Percentiles rank a stretch among this genome's conserved stretches.
These are phyloP conservation scores for Engraulis encrasicolus DNA, from an alignment of 2,113 vertebrate genomes.

Conservation along the genomic window DNA sequence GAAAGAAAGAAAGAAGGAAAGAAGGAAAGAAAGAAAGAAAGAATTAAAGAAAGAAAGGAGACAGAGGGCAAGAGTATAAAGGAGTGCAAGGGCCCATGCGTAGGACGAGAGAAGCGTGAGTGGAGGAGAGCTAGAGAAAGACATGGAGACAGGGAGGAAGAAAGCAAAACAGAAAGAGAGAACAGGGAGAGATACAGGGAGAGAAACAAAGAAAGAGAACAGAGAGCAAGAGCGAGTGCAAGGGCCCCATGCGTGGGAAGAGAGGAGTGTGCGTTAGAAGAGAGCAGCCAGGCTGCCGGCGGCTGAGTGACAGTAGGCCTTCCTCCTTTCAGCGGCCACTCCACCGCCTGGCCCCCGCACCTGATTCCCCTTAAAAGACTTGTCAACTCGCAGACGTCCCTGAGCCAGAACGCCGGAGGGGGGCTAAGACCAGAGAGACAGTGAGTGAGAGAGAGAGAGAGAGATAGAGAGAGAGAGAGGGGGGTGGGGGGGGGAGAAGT, in stretches of 20 bases:
- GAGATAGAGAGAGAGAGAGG: slow-evolving; percentile 22
- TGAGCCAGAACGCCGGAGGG: slow-evolving; percentile 55
- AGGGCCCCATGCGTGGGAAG: not conserved
- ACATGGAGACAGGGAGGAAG: no score
- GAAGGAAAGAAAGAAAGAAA: no score
- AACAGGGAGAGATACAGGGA: no score
- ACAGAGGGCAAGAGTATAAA: no score
- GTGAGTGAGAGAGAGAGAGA: not conserved
- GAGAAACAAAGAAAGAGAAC: no score
- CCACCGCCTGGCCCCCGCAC: slow-evolving; percentile 49
- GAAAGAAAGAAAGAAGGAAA: no score
- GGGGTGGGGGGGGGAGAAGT: not conserved
- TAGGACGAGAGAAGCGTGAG: not conserved
- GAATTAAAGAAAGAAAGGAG: no score
- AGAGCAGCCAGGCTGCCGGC: not conserved
- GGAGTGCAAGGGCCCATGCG: not conserved
- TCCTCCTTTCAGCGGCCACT: slow-evolving; percentile 58
- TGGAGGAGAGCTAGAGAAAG: not conserved
- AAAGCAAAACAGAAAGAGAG: no score
- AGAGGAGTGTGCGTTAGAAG: not conserved
- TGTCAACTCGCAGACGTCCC: slow-evolving; percentile 58
- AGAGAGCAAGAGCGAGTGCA: no score
- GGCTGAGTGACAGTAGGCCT: slow-evolving; percentile 27
- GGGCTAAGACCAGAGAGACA: not conserved
- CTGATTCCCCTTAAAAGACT: slow-evolving; percentile 64